Evolutionary conservation across 1,140 invertebrate genomes (phyloP), one percentile per base, ranked within the genome.

Genomic region (Diploscapter pachys): DNA sequence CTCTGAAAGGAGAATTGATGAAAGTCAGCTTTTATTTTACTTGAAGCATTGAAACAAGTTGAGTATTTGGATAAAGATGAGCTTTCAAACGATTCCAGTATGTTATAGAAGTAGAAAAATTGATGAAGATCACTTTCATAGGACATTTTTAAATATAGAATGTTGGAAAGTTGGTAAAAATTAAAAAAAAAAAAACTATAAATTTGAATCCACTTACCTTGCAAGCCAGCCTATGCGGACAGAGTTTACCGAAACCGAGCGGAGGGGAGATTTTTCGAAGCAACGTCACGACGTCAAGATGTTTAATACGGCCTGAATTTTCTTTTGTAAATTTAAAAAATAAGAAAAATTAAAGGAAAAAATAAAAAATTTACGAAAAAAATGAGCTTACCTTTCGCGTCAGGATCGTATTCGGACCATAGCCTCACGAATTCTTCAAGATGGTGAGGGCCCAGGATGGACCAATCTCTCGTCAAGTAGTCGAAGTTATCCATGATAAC

Each of bases 401-500:
- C 95, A 0, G 96, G 96, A 89, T 99, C 96, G 87, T 99, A 99
- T 88, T 99, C 96, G 81, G 95, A 96, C 96, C 96, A 99, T 8
- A 98, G 88, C 80, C 94, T 89, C 82, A 99, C 95, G 88, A 99
- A 99, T 89, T 99, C 96, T 88, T 99, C 96, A 79, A 99, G 89
- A 90, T 99, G 96, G 89, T 99, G 96, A 55, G 96, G 95, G 71
- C 96, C 96, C 78, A 99, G 88, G 84, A 99, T 99, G 9, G 95
- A 98, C 96, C 96, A 99, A 89, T 99, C 96, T 85, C 96, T 90
- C 6, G 96, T 99, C 78, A 99, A 87, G 87, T 99, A 99, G 88
- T 99, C 96, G 88, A 99, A 99, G 87, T 99, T 99, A 88, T 99
- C 96, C 96, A 99, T 99, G 86, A 99, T 99, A 81, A 99, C 96